Evolutionary conservation across 2,113 vertebrate species (phyloP).

Genomic region (Ascaphus truei): DNA sequence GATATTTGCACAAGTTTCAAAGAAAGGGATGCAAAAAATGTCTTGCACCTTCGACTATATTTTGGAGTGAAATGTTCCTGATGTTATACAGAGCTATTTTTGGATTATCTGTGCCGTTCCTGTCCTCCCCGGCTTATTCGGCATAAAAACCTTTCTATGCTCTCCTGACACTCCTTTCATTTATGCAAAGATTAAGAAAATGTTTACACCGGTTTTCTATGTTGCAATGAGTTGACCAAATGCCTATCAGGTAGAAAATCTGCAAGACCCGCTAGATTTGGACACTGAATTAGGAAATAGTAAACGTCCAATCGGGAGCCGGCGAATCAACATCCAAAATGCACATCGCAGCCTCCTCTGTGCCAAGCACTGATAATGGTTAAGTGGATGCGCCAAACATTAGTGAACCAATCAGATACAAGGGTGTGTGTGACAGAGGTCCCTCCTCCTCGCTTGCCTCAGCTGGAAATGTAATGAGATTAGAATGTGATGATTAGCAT

Average conservation of each 20-base stretch:
- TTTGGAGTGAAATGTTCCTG: no score
- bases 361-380: not conserved
- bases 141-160: no score
- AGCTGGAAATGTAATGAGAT: not conserved
- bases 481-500: not conserved
- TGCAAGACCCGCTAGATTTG: not conserved
- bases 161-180: no score
- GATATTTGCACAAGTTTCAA: no score
- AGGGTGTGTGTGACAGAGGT: no score
- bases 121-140: no score
- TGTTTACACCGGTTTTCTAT: not conserved
- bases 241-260: conserved; percentile 1
- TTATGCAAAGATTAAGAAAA: no score
- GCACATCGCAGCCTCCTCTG: not conserved
- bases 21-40: no score
- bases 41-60: no score
- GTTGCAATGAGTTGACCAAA: conserved; percentile 13
- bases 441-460: not conserved
- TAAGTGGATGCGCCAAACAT: not conserved
- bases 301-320: not conserved
- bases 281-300: conserved; percentile 16
- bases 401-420: not conserved
- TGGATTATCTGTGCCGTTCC: no score
- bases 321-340: conserved; percentile 13
- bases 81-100: no score